Conservation (phyloP, 1,140 invertebrate species). For the Chrysomallon squamiferum region DNA sequence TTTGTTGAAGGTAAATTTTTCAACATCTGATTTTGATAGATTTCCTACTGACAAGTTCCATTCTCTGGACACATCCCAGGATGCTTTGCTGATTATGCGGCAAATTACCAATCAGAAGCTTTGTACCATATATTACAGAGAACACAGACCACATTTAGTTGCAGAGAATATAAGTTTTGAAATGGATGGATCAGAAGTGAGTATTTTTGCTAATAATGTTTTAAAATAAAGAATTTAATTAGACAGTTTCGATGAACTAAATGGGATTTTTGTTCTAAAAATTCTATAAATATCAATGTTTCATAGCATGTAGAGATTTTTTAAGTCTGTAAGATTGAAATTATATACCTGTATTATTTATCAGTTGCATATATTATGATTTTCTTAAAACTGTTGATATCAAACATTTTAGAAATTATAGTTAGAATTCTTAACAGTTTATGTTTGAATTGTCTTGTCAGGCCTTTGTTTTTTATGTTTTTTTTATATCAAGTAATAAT, state of each 20-base stretch:
- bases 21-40: constrained; percentile 37
- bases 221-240: no score
- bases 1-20: no score
- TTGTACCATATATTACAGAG: constrained; percentile 75
- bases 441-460: no score
- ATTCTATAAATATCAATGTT: not conserved
- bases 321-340: no score
- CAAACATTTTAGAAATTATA: no score
- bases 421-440: no score
- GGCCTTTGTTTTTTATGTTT: no score
- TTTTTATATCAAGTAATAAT: no score
- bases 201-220: no score
- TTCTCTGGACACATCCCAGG: constrained; percentile 75
- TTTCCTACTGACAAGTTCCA: constrained; percentile 84
- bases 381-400: no score
- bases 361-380: no score
- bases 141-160: constrained; percentile 80
- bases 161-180: constrained; percentile 80
- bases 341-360: no score
- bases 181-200: constrained; percentile 60
- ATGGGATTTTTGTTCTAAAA: constrained; percentile 1
- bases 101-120: constrained; percentile 84
- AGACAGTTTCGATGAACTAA: not conserved
- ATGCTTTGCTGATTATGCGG: constrained; percentile 81
- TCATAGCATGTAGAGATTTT: not conserved